Evolutionary conservation across 2,797 vertebrate species (phyloP), one percentile per base, ranked within the genome.

Genomic region (Xenops minutus): DNA sequence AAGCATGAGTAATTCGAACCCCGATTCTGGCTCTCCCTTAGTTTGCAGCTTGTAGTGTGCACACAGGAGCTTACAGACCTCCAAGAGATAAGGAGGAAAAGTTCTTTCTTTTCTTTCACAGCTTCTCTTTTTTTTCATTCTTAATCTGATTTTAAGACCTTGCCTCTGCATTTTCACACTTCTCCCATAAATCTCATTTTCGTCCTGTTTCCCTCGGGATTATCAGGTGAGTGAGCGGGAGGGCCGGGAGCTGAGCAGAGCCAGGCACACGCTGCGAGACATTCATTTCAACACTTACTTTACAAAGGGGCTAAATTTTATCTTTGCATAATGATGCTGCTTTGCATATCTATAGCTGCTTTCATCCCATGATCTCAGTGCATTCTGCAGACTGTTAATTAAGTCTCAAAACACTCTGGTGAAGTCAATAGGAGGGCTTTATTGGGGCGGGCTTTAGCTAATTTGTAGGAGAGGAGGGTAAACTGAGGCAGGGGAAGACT

Each of bases 291-390:
- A 91, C 93, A 92, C 95, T 94, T 94, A 85, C 72, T 96, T 88
- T 55, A 89, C 93, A 88, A 75, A 88, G 85, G 69, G 75, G 88
- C 75, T 66, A 78, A 77, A 81, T 93, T 91, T 92, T 93, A 88
- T 93, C 93, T 94, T 91, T 37, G 91, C 86, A 92, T 95, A 96
- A 94, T 91, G 75, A 92, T 24, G 84, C 86, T 96, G 92, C 84
- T 96, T 96, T 96, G 95, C 95, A 93, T 95, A 75, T 92, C 91
- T 89, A 84, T 75, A 78, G 89, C 82, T 0, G 17, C 95, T 92
- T 96, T 96, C 92, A 89, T 96, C 85, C 58, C 18, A 37, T 43
- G 78, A 91, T 83, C 89, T 88, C 89, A 2, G 84, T 15, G 29
- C 76, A 2, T 92, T 89, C 91, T 72, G 48, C 75, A 14, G 39